Evolutionary conservation across 2,797 vertebrate species (phyloP).

Genomic region (Heliangelus exortis): DNA sequence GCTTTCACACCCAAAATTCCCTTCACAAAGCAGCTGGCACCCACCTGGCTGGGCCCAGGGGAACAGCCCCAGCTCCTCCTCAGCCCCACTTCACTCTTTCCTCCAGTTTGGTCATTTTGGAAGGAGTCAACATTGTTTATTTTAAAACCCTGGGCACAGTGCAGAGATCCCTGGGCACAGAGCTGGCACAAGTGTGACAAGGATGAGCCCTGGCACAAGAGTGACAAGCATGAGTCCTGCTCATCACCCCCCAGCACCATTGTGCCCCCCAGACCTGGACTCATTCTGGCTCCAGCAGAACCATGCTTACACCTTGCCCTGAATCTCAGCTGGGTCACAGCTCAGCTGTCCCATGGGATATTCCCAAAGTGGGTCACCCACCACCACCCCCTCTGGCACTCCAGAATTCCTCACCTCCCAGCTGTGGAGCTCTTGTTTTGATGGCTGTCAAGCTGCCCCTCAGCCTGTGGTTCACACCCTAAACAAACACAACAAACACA

Average conservation of each 20-base stretch:
- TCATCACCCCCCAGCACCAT: neutral
- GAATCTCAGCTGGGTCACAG: neutral
- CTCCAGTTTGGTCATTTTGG: neutral
- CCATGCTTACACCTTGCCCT: too few species aligned
- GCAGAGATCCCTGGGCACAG: neutral
- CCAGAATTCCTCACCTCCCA: constrained; percentile 86
- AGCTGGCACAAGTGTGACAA: neutral
- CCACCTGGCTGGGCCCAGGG: too few species aligned
- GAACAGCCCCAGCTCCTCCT: neutral
- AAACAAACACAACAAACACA: too few species aligned
- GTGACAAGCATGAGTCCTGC: neutral
- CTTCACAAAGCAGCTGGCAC: neutral
- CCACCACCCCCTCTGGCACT: neutral
- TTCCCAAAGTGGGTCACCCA: neutral
- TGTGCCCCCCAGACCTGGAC: neutral
- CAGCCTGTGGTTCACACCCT: constrained; percentile 94
- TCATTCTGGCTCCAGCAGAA: neutral
- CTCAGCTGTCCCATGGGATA: fast-evolving
- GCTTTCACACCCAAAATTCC: neutral
- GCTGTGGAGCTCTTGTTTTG: constrained; percentile 91
- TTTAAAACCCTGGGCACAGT: neutral
- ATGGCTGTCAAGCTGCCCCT: constrained; percentile 92
- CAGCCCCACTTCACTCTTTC: neutral
- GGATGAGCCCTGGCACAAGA: neutral
- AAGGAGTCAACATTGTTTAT: neutral